Evolutionary conservation across 2,888 invertebrate species (phyloP), one percentile per base, ranked within the genome.

Genomic region (Volucella zonaria): DNA sequence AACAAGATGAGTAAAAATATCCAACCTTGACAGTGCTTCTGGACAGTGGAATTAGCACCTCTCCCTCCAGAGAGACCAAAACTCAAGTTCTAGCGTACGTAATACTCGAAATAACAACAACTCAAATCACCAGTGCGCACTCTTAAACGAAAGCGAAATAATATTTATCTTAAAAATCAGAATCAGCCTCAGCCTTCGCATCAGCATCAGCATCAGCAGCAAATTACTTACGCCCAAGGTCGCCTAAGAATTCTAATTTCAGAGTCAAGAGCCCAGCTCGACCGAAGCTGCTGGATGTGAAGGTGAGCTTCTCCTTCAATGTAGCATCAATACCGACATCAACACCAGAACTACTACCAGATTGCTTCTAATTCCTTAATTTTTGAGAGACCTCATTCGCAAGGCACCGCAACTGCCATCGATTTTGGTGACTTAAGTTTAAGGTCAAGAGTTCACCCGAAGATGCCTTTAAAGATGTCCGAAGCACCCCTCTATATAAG

Each of bases 91-190:
- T 77, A 78, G 82, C 78, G 82, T 74, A 74, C 64, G 74, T 79
- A 80, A 83, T 80, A 83, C 75, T 79, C 66, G 70, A 66, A 74
- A 83, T 70, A 79, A 80, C 83, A 80, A 80, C 80, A 80, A 75
- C 54, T 68, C 79, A 64, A 83, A 83, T 79, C 83, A 82, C 79
- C 82, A 31, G 31, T 6, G 31, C 31, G 74, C 75, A 52, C 71
- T 70, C 75, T 83, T 79, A 79, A 83, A 70, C 66, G 71, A 83
- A 79, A 79, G 83, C 83, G 79, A 83, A 31, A 31, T 80, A 76
- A 80, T 83, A 76, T 83, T 83, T 83, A 75, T 76, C 75, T 83
- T 83, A 76, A 80, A 80, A 83, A 80, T 80, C 80, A 83, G 80
- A 31, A 6, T 31, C 31, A 31, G 31, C 31, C 6, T 31, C 31